phyloP scores from a whole-genome alignment of 1,140 invertebrate genomes.

The Ctenoplectra terminalis region DNA sequence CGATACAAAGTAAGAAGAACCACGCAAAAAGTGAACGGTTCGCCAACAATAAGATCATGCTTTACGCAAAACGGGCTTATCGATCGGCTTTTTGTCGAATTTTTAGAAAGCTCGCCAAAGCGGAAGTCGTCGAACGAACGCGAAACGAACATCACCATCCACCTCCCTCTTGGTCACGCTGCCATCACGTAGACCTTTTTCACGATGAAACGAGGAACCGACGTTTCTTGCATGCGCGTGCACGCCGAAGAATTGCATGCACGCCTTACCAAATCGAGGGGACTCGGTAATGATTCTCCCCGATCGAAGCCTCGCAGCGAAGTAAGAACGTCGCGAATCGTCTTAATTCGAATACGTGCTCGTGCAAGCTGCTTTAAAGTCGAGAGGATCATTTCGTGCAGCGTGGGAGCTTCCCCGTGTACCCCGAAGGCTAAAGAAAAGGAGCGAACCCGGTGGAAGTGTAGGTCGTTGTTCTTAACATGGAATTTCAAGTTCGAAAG shows the following conservation, averaged over 20 bases:
- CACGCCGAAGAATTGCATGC: constrained; percentile 45
- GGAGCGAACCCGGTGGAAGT: too few species aligned
- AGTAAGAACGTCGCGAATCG: constrained; percentile 23
- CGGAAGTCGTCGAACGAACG: constrained; percentile 18
- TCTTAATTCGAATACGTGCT: constrained; percentile 45
- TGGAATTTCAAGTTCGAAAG: too few species aligned
- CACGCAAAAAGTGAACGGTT: background rate
- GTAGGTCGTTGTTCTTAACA: too few species aligned
- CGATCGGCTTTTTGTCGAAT: constrained; percentile 9
- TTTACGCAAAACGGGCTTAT: constrained; percentile 19
- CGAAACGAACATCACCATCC: background rate
- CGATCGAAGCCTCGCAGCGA: background rate
- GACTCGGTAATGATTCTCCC: constrained; percentile 40
- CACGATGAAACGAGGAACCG: constrained; percentile 24
- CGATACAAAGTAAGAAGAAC: background rate
- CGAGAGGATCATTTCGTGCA: background rate
- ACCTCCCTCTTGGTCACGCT: background rate
- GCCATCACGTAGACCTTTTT: constrained; percentile 36
- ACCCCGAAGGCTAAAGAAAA: background rate
- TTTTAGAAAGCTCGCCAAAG: constrained; percentile 13
- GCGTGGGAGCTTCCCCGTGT: constrained; percentile 3
- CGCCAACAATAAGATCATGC: background rate
- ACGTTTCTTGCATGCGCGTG: constrained; percentile 25
- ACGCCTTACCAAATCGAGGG: constrained; percentile 50
- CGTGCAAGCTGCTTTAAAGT: constrained; percentile 10